phyloP scores from a whole-genome alignment of 2,888 invertebrate species.

The Pterobdella sp. region DNA sequence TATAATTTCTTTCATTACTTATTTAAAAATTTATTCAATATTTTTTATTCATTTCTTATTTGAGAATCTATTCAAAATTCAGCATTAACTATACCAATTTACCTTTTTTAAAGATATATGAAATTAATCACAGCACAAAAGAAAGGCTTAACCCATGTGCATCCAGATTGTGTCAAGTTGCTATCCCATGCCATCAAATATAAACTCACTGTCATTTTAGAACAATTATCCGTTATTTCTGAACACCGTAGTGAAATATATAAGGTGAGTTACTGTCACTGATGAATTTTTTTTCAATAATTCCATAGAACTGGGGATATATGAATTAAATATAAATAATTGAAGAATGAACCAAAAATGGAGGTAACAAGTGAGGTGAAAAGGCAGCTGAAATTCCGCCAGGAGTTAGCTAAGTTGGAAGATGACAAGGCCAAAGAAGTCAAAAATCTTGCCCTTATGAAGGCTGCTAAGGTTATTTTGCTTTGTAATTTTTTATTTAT shows the following conservation, averaged over 20 bases:
- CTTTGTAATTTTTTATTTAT: background rate
- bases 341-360: constrained; percentile 73
- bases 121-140: background rate
- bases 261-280: background rate
- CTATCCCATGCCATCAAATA: constrained; percentile 1
- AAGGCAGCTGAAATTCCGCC: constrained; percentile 88
- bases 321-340: too few relatives aligned
- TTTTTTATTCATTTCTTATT: background rate
- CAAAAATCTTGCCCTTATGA: constrained; percentile 82
- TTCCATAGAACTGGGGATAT: too few relatives aligned
- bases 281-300: background rate
- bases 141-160: background rate
- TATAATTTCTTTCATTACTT: background rate
- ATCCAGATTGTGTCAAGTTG: constrained; percentile 7
- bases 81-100: background rate
- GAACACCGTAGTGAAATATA: constrained; percentile 17
- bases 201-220: background rate
- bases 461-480: constrained; percentile 71
- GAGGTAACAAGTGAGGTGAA: constrained; percentile 81
- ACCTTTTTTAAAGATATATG: background rate
- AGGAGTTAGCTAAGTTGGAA: constrained; percentile 88
- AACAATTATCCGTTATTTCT: constrained; percentile 11
- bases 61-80: background rate
- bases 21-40: background rate
- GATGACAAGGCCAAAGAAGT: constrained; percentile 87